Base-by-base conservation (phyloP, 2,113 vertebrate species). In the Rhagologus leucostigma region DNA sequence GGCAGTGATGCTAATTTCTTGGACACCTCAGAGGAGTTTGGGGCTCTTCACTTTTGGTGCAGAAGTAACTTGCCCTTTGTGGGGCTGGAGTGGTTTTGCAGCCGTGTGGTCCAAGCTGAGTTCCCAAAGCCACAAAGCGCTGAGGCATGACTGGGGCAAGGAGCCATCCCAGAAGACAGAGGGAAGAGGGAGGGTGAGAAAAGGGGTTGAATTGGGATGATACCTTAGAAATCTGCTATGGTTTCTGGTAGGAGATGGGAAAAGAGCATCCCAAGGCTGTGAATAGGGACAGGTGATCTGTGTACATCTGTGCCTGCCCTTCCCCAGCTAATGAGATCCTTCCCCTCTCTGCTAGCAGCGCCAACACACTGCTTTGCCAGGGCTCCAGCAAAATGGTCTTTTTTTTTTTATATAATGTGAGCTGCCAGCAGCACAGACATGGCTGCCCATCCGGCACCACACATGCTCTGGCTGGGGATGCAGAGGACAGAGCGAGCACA, bases 401-500 rank as follows among this genome's bases (percentile, higher is more conserved):
- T 5, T 10, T 30, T 84, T 62, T 57, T 56, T 30, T 55, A 12
- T 27, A 39, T 42, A 14, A 26, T 17, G 27, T n/a, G 32, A 57
- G 21, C 41, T 83, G 29, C 75, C 84, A 78, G 76, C 56, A 83
- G 67, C 56, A 50, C 49, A 46, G 50, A n/a, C 16, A 2, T 16
- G 32, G 14, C 74, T 76, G 35, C 52, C 35, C 35, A 47, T 33
- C 32, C 11, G 2, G 20, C 7, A 7, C 20, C 16, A 2, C 7
- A 8, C 14, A 1, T 4, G 1, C 15, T 75, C 19, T 24, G 5
- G 20, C 57, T 37, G 76, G n/a, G 53, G 42, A 17, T 47, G 65
- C 8, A 10, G 35, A 73, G 68, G 32, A 27, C 16, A 4, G 13
- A 75, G 56, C 0, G 0, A 62, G 39, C 29, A 4, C 7, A 13